Base-by-base conservation (phyloP, 2,888 invertebrate species). In the Torymus tubicola region DNA sequence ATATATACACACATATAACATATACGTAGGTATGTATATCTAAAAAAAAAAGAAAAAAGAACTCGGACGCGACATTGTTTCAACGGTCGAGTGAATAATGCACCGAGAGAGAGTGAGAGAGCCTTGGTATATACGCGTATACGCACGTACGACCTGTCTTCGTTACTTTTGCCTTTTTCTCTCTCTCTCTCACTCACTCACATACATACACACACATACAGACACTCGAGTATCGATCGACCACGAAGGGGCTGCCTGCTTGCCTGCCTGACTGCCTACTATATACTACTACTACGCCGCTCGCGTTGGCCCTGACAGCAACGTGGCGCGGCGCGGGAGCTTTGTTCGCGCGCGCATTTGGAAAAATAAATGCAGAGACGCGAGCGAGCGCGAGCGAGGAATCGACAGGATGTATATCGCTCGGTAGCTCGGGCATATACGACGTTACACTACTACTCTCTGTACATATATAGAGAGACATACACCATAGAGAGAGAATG, bases 141-240 rank as follows among this genome's bases (percentile, higher is more conserved):
- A 55, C 55, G 13, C 55, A 13, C 13, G 14, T n/a, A 14, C 55
- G 14, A 55, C 14, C 55, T 14, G n/a, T n/a, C 55, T 14, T n/a
- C 55, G n/a, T n/a, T n/a, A 55, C 55, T n/a, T 14, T 14, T 55
- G 5, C n/a, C 4, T 14, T 55, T 42, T 11, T 16, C 10, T 42
- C 11, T 16, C 42, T 64, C 42, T 64, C 42, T 64, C 64, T 64
- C 42, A 16, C 64, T 16, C 16, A 12, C 42, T 21, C 5, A 42
- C 42, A 42, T 5, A 42, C 8, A 42, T 3, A 42, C 8, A 42
- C 42, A 42, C 42, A 42, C 42, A 8, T 8, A 42, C 42, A 42
- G 8, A 42, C 42, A 42, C 73, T 64, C 57, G 73, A 65, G 57
- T 73, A 73, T 73, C 73, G 73, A 73, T 73, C 73, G 42, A 42